These are phyloP conservation scores for Andrena haemorrhoa DNA, from an alignment of 2,888 invertebrate genomes.

Conservation along the genomic window DNA sequence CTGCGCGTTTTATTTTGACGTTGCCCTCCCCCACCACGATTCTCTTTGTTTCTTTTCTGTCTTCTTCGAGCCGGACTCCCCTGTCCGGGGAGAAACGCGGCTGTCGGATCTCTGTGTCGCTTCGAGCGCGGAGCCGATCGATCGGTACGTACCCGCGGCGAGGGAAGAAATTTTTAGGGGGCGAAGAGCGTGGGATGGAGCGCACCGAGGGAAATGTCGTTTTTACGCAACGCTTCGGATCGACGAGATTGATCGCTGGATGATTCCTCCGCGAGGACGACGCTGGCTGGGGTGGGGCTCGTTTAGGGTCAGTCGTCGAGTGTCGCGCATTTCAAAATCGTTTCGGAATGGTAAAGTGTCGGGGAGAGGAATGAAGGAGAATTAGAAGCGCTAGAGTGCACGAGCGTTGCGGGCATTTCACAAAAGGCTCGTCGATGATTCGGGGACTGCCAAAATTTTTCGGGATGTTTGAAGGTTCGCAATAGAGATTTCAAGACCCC, in stretches of 20 bases:
- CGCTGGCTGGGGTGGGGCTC: too few species aligned
- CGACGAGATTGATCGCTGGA: neutral
- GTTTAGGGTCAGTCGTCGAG: too few species aligned
- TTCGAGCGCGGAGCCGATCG: constrained; percentile 9
- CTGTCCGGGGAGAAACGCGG: neutral
- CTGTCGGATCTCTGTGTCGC: constrained; percentile 27
- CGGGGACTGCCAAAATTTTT: too few species aligned
- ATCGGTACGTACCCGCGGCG: neutral
- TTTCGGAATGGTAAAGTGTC: too few species aligned
- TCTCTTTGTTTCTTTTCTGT: neutral
- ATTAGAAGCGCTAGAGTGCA: too few species aligned
- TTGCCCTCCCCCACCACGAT: constrained; percentile 9
- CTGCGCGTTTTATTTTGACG: constrained; percentile 29
- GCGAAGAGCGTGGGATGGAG: neutral
- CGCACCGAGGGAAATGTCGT: constrained; percentile 1
- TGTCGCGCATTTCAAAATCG: too few species aligned
- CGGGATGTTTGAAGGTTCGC: too few species aligned
- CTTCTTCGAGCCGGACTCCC: constrained; percentile 10
- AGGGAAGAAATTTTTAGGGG: neutral
- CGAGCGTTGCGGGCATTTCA: too few species aligned
- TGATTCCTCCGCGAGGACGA: too few species aligned
- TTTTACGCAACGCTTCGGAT: neutral
- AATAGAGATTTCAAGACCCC: too few species aligned
- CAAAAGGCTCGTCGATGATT: too few species aligned
- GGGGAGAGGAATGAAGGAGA: too few species aligned